These are phyloP conservation scores for Nyctibius grandis DNA, from an alignment of 2,797 vertebrate genomes.

Conservation along the genomic window DNA sequence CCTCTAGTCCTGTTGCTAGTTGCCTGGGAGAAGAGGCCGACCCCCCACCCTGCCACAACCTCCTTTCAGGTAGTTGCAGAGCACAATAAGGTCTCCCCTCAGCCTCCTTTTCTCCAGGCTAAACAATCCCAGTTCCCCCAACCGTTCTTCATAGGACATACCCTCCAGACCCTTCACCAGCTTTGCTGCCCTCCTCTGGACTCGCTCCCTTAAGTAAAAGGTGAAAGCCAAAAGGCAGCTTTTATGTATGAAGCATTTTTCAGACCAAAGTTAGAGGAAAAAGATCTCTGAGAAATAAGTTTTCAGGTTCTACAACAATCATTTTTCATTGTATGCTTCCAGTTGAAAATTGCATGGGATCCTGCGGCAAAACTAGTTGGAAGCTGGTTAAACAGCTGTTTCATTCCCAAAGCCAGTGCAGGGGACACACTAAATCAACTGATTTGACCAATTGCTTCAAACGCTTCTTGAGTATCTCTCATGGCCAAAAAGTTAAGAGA, in stretches of 20 bases:
- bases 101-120: too few relatives aligned
- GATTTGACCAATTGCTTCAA: not conserved
- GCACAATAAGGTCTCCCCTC: too few relatives aligned
- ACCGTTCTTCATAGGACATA: too few relatives aligned
- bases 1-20: too few relatives aligned
- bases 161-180: too few relatives aligned
- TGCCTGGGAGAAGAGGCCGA: too few relatives aligned
- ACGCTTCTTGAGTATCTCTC: not conserved
- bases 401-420: not conserved
- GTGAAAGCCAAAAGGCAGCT: not conserved
- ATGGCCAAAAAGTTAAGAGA: not conserved
- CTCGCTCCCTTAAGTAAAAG: not conserved
- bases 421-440: not conserved
- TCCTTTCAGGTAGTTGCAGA: too few relatives aligned
- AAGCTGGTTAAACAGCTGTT: not conserved
- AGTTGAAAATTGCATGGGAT: not conserved
- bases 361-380: not conserved
- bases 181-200: too few relatives aligned
- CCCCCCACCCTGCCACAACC: too few relatives aligned
- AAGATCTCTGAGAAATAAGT: not conserved
- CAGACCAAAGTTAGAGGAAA: not conserved
- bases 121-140: too few relatives aligned
- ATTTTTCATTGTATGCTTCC: not conserved
- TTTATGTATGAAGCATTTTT: not conserved
- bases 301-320: not conserved